These are phyloP conservation scores for Cyanistes caeruleus DNA, from an alignment of 2,113 vertebrate genomes.

Conservation along the genomic window DNA sequence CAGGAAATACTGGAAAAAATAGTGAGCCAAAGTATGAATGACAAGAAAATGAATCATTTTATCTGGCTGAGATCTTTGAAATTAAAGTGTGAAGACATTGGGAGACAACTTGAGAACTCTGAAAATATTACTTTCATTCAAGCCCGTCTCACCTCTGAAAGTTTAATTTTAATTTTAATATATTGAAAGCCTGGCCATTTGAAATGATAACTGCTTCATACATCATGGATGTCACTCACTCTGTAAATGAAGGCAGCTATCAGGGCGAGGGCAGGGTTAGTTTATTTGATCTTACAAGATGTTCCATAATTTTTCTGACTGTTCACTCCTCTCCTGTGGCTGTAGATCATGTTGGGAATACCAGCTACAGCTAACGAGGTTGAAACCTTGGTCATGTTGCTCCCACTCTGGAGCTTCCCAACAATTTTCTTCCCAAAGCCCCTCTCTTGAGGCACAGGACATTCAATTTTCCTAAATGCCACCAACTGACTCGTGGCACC, in stretches of 20 bases:
- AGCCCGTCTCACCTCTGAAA: constrained; percentile 16
- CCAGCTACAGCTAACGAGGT: neutral
- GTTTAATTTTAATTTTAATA: constrained; percentile 52
- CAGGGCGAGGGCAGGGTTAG: neutral
- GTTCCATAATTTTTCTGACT: constrained; percentile 10
- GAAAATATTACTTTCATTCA: constrained; percentile 7
- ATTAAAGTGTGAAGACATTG: neutral
- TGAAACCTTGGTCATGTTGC: neutral
- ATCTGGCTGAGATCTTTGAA: neutral
- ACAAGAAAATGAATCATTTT: constrained; percentile 14
- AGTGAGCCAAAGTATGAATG: neutral
- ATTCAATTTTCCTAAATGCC: constrained; percentile 1
- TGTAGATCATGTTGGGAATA: constrained; percentile 12
- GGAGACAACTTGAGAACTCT: neutral
- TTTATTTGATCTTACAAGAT: constrained; percentile 18
- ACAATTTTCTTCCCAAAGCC: neutral
- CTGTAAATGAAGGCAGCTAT: constrained; percentile 1
- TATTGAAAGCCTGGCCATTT: constrained; percentile 30
- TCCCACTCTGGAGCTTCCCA: neutral
- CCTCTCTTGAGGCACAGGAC: neutral
- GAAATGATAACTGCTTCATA: constrained; percentile 28
- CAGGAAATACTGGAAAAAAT: neutral
- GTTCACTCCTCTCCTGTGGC: neutral
- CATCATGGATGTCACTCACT: constrained; percentile 8
- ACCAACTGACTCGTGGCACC: neutral